phyloP scores from a whole-genome alignment of 2,888 invertebrate species.

The Chouioia cunea region DNA sequence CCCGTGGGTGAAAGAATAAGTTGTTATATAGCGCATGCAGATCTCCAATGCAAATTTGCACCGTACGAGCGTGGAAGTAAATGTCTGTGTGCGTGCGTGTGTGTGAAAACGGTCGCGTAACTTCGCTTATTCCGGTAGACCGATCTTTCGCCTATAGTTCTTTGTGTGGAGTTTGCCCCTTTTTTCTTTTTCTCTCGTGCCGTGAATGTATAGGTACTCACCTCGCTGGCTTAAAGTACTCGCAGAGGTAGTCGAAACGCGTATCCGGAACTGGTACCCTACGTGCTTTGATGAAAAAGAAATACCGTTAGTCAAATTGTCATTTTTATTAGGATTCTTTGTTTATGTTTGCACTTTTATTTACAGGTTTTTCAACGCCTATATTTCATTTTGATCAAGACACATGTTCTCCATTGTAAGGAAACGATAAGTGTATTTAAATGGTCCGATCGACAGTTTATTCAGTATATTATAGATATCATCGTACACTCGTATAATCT shows the following conservation, averaged over 20 bases:
- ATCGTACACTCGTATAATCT: too few relatives aligned
- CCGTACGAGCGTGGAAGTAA: background rate
- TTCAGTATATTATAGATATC: too few relatives aligned
- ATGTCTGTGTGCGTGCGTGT: slow-evolving; percentile 35
- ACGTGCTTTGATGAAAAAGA: slow-evolving; percentile 74
- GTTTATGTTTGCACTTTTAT: background rate
- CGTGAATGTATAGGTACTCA: slow-evolving; percentile 67
- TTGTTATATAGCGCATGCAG: slow-evolving; percentile 14
- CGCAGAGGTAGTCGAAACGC: slow-evolving; percentile 92
- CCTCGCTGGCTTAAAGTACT: slow-evolving; percentile 95
- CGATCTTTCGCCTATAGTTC: background rate
- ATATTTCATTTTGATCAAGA: too few relatives aligned
- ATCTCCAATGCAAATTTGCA: slow-evolving; percentile 67
- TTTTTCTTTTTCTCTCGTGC: background rate
- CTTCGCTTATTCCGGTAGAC: background rate
- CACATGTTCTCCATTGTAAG: too few relatives aligned
- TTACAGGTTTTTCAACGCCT: too few relatives aligned
- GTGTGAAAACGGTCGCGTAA: too few relatives aligned
- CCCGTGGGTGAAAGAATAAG: slow-evolving; percentile 31
- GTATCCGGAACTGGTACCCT: slow-evolving; percentile 98
- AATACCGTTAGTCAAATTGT: slow-evolving; percentile 51
- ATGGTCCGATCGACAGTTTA: too few relatives aligned
- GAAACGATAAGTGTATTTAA: too few relatives aligned
- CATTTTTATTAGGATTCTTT: background rate
- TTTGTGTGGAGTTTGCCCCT: background rate